Evolutionary conservation across 2,113 vertebrate species (phyloP), one percentile per base, ranked within the genome.

Genomic region (Dicerorhinus sumatrensis): DNA sequence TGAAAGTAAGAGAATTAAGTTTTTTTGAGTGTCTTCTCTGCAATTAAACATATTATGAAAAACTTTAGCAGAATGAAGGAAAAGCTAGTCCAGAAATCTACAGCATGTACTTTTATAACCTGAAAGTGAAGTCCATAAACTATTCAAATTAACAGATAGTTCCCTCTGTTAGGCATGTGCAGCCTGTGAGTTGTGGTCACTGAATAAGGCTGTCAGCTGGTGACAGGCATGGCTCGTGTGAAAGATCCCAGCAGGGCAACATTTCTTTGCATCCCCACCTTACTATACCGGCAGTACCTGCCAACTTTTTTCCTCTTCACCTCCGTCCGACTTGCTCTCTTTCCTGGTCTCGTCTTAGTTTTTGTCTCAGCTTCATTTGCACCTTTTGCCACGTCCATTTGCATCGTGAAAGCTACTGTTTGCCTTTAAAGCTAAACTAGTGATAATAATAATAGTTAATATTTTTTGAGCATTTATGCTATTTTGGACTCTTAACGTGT

Each of bases 201-300:
- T 8, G 33, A 27, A 5, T 10, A 20, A 56, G 42, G 42, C 36
- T 21, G 0, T 7, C 7, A 48, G 70, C 27, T 14, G 14, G 63
- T 16, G 54, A 11, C 14, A 33, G n/a, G 14, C 25, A 33, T 10
- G 48, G 48, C n/a, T 18, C 14, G 0, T 5, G 5, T 17, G 29
- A n/a, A 62, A 0, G 46, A 25, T 6, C 42, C 51, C 17, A 29
- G 25, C 0, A 11, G 18, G 8, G 2, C 62, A 10, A 0, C 0
- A 1, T 46, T 36, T 54, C 10, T 25, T 69, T 54, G n/a, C 42
- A 18, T 75, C n/a, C 54, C 79, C 6, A 6, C 3, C 48, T 5
- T 51, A 3, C 36, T 29, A 0, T 36, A 31, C 73, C 48, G 62
- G 12, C 14, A 42, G 42, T 12, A 9, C 65, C 21, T 56, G n/a